These are phyloP conservation scores for Lates calcarifer DNA, from an alignment of 2,113 vertebrate genomes.

Conservation along the genomic window DNA sequence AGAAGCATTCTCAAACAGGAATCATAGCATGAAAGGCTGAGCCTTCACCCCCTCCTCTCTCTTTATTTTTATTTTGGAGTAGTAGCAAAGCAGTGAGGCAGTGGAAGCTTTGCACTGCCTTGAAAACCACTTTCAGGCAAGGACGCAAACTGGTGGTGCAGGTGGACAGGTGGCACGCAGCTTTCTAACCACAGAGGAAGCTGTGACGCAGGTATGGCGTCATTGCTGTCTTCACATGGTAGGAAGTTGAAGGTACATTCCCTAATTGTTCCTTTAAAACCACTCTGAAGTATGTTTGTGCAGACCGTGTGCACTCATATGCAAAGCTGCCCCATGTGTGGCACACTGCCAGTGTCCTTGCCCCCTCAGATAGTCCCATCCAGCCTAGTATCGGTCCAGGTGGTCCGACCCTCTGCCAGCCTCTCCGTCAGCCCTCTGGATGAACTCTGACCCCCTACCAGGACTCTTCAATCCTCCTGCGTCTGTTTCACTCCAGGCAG, in stretches of 20 bases:
- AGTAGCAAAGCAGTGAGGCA: constrained; percentile 30
- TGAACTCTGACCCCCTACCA: constrained; percentile 49
- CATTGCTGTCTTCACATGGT: constrained; percentile 58
- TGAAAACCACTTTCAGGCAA: constrained; percentile 61
- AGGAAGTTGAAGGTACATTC: constrained; percentile 48
- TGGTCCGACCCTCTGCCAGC: constrained; percentile 9
- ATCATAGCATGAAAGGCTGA: constrained; percentile 52
- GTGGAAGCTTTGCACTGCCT: constrained; percentile 44
- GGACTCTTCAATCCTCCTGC: constrained; percentile 7
- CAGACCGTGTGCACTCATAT: constrained; percentile 32
- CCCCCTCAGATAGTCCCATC: constrained; percentile 15
- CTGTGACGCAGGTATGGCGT: constrained; percentile 65
- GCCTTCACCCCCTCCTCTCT: constrained; percentile 7
- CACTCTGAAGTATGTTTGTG: constrained; percentile 14
- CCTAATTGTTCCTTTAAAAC: constrained; percentile 68
- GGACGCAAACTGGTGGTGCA: constrained; percentile 12
- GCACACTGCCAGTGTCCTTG: constrained; percentile 10
- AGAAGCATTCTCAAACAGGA: constrained; percentile 63
- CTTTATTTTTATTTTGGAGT: constrained; percentile 60
- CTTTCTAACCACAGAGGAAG: constrained; percentile 78
- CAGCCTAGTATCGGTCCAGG: constrained; percentile 22
- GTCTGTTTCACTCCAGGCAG: constrained; percentile 25
- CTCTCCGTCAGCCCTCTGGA: constrained; percentile 33
- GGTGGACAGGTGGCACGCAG: constrained; percentile 76
- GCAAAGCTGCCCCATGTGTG: constrained; percentile 18